Evolutionary conservation across 2,113 vertebrate genomes (phyloP), one percentile per base, ranked within the genome.

Genomic region (Corythaeola cristata): DNA sequence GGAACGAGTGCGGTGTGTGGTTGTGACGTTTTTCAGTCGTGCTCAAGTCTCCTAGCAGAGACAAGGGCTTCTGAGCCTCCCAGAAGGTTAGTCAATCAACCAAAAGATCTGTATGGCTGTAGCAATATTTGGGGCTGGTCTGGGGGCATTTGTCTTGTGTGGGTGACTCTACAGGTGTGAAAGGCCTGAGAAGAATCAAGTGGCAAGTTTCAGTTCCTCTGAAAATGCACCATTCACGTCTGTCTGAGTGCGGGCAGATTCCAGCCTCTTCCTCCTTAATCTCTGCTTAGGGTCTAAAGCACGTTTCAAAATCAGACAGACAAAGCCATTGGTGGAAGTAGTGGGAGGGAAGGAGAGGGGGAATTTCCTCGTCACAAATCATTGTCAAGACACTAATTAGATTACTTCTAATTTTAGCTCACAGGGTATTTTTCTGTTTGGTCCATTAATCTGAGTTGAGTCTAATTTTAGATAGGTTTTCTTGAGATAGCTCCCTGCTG

Each of bases 351-450:
- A 77, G 41, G 79, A 96, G 69, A 91, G 45, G 60, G 81, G 52
- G 60, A 93, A 86, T 94, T 95, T 96, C 89, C 89, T 90, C 39
- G 74, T 83, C 89, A 49, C 85, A 86, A 68, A 41, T 89, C 45
- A 67, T 64, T 94, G 76, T 95, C 87, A 90, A 74, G 62, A 74
- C 81, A 35, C 82, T 90, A 80, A 92, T 90, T 93, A 92, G 79
- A 77, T 97, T 84, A 33, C 23, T 86, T 94, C 89, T 96, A 88
- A 94, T 91, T 96, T 96, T 97, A 95, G 86, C 53, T 88, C 28
- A 5, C 23, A n/a, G 47, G 20, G 52, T 96, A 85, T 95, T 95
- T 94, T 96, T 93, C 87, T 94, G 37, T 97, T 96, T 94, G 71
- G 68, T 89, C 50, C 72, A 44, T 93, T 96, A 95, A 85, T 90